Evolutionary conservation across 2,797 vertebrate species (phyloP), one percentile per base, ranked within the genome.

Genomic region (Telmatherina bonti): DNA sequence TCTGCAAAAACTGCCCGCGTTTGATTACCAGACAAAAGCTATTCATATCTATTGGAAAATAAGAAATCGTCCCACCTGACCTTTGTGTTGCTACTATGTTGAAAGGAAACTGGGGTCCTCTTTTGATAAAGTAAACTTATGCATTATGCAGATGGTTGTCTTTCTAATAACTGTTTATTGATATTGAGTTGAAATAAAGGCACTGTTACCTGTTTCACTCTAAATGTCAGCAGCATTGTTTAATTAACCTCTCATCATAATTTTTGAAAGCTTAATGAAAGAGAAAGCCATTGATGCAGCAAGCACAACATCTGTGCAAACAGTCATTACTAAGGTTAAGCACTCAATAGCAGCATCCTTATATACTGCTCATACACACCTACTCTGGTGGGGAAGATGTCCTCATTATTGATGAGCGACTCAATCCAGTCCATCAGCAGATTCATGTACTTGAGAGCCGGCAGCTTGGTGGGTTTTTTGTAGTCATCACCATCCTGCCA

Each of bases 371-470:
- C 86, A 89, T 88, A 92, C 82, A 77, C 87, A 95, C 93, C 94
- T 93, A 94, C 82, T 90, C 92, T 92, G 84, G 98, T 99, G 86
- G 98, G 98, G 86, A 99, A 99, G 91, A 98, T 96, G 30, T 97
- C 93, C 82, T 99, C 98, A 0, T 99, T 96, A 71, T 99, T 99
- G 88, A 99, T 99, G 72, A 98, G 95, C 20, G 95, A 95, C 92
- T 99, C 98, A 0, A 99, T 99, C 98, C 98, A 99, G 92, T 99
- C 97, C 97, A 99, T 99, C 81, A 99, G 91, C 91, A 98, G 92
- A 54, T 95, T 97, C 97, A 99, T 99, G 89, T 99, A 99, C 86
- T 94, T 95, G 0, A 98, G 96, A 0, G 98, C 98, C 0, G 98
- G 95, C 55, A 99, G 93, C 89, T 98, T 98, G 84, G 97, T 99